These are phyloP conservation scores for Nephrotoma guestfalica DNA, from an alignment of 2,888 invertebrate genomes.

Conservation along the genomic window DNA sequence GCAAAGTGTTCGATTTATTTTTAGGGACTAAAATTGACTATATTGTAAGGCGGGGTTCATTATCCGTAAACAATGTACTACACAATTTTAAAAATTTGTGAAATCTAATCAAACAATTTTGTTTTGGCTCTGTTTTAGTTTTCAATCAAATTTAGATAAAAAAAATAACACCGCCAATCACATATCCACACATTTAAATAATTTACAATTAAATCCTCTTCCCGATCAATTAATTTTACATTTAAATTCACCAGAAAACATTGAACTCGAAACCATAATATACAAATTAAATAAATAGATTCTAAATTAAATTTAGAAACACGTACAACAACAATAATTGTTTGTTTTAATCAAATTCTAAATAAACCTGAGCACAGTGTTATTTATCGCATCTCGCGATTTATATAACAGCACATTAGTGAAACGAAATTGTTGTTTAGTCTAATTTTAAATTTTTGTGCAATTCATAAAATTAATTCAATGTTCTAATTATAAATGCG, in stretches of 20 bases:
- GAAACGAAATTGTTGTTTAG: background rate
- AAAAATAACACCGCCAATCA: background rate
- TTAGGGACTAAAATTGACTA: background rate
- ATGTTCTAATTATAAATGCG: background rate
- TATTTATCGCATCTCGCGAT: background rate
- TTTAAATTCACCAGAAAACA: background rate
- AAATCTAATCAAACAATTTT: background rate
- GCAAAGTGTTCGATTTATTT: background rate
- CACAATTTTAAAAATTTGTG: background rate
- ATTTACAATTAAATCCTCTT: background rate
- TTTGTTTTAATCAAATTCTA: background rate
- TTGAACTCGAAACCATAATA: background rate
- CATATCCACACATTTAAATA: background rate
- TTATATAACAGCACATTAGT: background rate
- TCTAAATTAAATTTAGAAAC: background rate
- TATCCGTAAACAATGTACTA: background rate
- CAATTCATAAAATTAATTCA: background rate
- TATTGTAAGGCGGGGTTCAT: background rate
- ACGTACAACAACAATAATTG: background rate
- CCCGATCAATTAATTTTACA: background rate
- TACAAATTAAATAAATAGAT: background rate
- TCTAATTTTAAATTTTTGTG: background rate
- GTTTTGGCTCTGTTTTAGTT: background rate
- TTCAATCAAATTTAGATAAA: background rate
- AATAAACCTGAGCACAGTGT: background rate